Evolutionary conservation across 2,797 vertebrate species (phyloP).

Genomic region (Sylvilagus floridanus): DNA sequence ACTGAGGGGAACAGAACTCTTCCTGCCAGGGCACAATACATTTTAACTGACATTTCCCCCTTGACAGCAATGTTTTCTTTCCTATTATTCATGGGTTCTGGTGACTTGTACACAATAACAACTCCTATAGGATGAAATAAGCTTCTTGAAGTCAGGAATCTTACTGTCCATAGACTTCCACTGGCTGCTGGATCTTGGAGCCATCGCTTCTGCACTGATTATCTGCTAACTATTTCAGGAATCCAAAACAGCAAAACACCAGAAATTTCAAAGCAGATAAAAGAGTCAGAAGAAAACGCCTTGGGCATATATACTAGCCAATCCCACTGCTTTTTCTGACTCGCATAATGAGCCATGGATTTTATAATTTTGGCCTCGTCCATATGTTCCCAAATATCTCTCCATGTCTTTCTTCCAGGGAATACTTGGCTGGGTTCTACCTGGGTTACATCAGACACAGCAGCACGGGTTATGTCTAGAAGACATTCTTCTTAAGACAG

Average conservation of each 20-base stretch:
- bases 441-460: conserved; percentile 36
- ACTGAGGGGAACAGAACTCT: not conserved
- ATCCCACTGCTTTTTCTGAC: conserved; percentile 66
- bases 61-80: conserved; percentile 40
- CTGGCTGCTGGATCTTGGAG: conserved; percentile 58
- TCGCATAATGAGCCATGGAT: conserved; percentile 66
- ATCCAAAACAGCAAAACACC: conserved; percentile 71
- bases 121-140: conserved; percentile 62
- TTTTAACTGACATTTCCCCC: not conserved
- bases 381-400: conserved; percentile 68
- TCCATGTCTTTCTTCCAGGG: conserved; percentile 58
- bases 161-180: conserved; percentile 53
- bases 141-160: conserved; percentile 48
- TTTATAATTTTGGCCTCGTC: conserved; percentile 71
- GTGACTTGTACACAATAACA: conserved; percentile 57
- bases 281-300: conserved; percentile 73
- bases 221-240: conserved; percentile 73
- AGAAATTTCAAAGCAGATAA: conserved; percentile 79
- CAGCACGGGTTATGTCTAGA: conserved; percentile 36
- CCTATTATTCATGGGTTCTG: conserved; percentile 40
- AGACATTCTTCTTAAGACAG: conserved; percentile 38
- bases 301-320: conserved; percentile 66
- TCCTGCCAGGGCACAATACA: not conserved
- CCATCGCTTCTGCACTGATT: conserved; percentile 59
- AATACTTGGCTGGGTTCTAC: conserved; percentile 61